A percentile compares a stretch with the other conserved stretches of the same genome.
These are phyloP conservation scores for Thermophis baileyi DNA, from an alignment of 2,113 vertebrate species.

Conservation along the genomic window DNA sequence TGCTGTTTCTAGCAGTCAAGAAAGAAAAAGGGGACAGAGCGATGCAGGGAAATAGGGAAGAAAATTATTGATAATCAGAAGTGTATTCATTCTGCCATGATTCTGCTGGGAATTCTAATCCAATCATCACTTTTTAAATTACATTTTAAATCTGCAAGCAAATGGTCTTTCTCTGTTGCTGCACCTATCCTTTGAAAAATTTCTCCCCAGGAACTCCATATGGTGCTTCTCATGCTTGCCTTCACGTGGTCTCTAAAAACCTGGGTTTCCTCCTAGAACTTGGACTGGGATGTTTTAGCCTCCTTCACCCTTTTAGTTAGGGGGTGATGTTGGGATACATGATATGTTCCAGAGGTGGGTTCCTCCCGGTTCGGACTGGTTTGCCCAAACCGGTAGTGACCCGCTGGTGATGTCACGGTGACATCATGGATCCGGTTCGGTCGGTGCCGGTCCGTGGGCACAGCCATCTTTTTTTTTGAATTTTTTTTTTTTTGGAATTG, in stretches of 20 bases:
- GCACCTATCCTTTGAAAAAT: background rate
- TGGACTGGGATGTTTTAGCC: background rate
- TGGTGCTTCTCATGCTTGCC: background rate
- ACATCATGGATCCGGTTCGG: too few relatives aligned
- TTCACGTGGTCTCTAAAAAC: background rate
- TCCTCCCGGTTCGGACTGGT: too few relatives aligned
- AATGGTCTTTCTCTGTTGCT: background rate
- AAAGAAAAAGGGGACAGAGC: background rate
- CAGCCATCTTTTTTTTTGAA: too few relatives aligned
- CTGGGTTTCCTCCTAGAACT: background rate
- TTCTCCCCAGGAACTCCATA: background rate
- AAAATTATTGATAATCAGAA: background rate
- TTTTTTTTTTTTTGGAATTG: too few relatives aligned
- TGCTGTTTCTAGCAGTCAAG: background rate
- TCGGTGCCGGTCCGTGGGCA: too few relatives aligned
- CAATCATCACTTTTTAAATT: background rate
- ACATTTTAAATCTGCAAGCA: background rate
- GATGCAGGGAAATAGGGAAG: background rate
- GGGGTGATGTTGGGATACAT: background rate
- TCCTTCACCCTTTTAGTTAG: background rate
- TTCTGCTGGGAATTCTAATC: background rate
- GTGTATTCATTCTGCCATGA: background rate
- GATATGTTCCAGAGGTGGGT: too few relatives aligned
- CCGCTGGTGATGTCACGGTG: too few relatives aligned
- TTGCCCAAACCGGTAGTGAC: too few relatives aligned